Evolutionary conservation across 2,797 vertebrate species (phyloP).

Genomic region (Mus caroli): DNA sequence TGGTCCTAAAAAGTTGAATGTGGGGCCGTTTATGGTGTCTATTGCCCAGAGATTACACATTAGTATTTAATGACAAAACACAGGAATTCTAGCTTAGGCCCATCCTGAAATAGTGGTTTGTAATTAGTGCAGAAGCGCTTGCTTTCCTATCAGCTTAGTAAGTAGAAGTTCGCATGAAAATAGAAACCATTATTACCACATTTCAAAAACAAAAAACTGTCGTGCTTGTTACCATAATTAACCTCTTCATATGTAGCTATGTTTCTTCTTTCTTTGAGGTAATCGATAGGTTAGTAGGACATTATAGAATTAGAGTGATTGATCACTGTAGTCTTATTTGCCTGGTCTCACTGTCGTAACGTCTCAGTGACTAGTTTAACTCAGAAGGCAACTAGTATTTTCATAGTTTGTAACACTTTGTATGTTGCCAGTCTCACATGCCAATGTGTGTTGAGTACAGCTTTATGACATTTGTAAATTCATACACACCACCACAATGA

Average conservation of each 20-base stretch:
- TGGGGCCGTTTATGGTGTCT: neutral
- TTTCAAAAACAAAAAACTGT: neutral
- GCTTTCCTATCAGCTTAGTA: conserved; percentile 33
- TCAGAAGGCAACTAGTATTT: conserved; percentile 29
- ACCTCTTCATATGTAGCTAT: neutral
- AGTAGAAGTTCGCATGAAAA: neutral
- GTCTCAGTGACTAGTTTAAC: conserved; percentile 15
- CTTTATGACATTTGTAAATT: neutral
- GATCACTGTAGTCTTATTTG: neutral
- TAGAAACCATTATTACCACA: neutral
- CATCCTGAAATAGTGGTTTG: neutral
- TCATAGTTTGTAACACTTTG: neutral
- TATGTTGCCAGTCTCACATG: neutral
- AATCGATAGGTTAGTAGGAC: neutral
- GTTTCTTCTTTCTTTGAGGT: conserved; percentile 41
- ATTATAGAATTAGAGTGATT: neutral
- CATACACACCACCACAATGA: neutral
- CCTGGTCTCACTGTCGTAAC: neutral
- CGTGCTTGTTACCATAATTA: conserved; percentile 29
- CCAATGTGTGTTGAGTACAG: neutral
- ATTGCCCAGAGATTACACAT: neutral
- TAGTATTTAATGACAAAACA: neutral
- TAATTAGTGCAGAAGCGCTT: conserved; percentile 17
- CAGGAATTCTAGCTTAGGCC: neutral
- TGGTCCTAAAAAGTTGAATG: neutral